Percentiles rank a stretch among this genome's conserved stretches.
Evolutionary conservation across 1,140 invertebrate genomes (phyloP).

Genomic region (Bursaphelenchus mucronatus): DNA sequence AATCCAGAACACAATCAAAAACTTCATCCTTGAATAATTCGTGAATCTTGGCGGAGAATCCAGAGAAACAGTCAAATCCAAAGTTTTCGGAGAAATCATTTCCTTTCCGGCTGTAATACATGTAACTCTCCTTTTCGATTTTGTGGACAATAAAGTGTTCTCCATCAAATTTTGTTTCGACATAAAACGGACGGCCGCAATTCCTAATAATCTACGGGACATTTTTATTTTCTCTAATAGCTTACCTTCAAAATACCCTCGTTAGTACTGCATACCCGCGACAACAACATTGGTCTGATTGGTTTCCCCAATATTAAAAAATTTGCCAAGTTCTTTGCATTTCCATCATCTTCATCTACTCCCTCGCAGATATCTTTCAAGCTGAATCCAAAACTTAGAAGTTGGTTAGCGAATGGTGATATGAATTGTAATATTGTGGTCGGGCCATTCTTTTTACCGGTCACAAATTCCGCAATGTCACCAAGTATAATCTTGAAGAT

Average conservation of each 20-base stretch:
- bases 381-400: slow-evolving; percentile 23
- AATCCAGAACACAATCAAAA: slow-evolving; percentile 32
- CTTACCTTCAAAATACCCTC: slow-evolving; percentile 36
- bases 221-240: neutral
- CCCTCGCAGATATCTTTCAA: slow-evolving; percentile 7
- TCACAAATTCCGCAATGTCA: slow-evolving; percentile 32
- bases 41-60: slow-evolving; percentile 25
- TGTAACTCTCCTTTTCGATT: slow-evolving; percentile 32
- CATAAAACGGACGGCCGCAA: slow-evolving; percentile 42
- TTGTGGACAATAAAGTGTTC: slow-evolving; percentile 46
- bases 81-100: slow-evolving; percentile 31
- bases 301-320: slow-evolving; percentile 37
- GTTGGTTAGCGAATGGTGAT: slow-evolving; percentile 25
- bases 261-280: slow-evolving; percentile 37
- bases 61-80: slow-evolving; percentile 35
- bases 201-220: slow-evolving; percentile 42
- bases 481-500: slow-evolving; percentile 35
- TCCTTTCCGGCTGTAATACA: slow-evolving; percentile 21
- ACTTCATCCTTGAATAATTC: slow-evolving; percentile 31
- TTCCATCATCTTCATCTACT: neutral
- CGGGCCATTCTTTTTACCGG: slow-evolving; percentile 15
- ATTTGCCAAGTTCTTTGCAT: neutral
- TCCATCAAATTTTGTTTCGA: slow-evolving; percentile 45
- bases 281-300: slow-evolving; percentile 39
- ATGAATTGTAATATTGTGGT: slow-evolving; percentile 29